Percentiles rank a stretch among this genome's conserved stretches.
Conservation (phyloP, 2,888 invertebrate species). For the Galerucella nymphaeae region DNA sequence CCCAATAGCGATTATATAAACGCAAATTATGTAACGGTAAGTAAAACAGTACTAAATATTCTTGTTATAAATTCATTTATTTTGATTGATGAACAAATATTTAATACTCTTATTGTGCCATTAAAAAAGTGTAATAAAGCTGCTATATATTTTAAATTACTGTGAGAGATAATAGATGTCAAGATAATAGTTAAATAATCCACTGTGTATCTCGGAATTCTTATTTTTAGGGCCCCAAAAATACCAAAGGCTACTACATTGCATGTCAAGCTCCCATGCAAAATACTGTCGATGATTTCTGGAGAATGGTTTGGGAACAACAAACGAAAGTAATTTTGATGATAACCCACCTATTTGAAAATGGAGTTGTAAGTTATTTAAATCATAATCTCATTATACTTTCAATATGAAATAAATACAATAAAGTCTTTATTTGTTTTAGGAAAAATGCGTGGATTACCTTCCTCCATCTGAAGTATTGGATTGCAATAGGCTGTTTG, state of each 20-base stretch:
- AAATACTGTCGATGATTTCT: conserved; percentile 88
- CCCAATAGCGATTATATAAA: conserved; percentile 91
- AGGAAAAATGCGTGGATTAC: conserved; percentile 92
- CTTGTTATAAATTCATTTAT: too few relatives aligned
- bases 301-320: conserved; percentile 98
- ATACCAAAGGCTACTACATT: conserved; percentile 86
- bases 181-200: too few relatives aligned
- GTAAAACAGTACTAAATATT: conserved; percentile 50
- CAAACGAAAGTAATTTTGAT: conserved; percentile 89
- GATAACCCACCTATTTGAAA: conserved; percentile 90
- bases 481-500: conserved; percentile 87
- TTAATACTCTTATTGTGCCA: too few relatives aligned
- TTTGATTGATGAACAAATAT: too few relatives aligned
- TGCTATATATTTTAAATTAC: too few relatives aligned
- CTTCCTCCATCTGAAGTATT: conserved; percentile 92
- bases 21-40: conserved; percentile 91
- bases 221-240: conserved; percentile 81
- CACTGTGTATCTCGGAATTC: not conserved
- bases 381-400: not conserved
- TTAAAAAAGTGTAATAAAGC: too few relatives aligned
- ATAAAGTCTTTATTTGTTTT: conserved; percentile 53
- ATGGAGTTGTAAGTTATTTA: conserved; percentile 76
- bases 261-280: conserved; percentile 92
- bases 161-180: too few relatives aligned
- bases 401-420: not conserved